phyloP scores from a whole-genome alignment of 2,888 invertebrate genomes.

The Galeruca laticollis region DNA sequence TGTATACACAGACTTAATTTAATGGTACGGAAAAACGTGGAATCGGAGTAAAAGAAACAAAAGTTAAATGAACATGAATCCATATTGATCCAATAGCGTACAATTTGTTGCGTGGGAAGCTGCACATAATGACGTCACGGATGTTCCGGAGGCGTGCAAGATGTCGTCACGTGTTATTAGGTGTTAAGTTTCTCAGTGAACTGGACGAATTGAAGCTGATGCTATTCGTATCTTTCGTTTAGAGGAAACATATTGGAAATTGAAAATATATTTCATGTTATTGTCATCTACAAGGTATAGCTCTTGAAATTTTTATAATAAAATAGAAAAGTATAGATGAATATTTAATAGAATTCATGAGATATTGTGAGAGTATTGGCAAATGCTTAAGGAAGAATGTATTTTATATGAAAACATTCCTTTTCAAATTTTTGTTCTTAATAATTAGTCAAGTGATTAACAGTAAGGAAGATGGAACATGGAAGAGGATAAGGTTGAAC shows the following conservation, averaged over 20 bases:
- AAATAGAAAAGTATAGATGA: not conserved
- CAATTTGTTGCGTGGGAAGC: slow-evolving; percentile 17
- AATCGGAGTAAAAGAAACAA: slow-evolving; percentile 15
- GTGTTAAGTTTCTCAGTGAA: not conserved
- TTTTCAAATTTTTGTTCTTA: too few relatives aligned
- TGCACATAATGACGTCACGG: slow-evolving; percentile 16
- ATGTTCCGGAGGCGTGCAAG: slow-evolving; percentile 12
- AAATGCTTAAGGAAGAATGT: too few relatives aligned
- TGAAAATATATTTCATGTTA: not conserved
- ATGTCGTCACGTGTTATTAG: slow-evolving; percentile 10
- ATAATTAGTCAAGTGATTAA: too few relatives aligned
- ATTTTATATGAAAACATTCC: too few relatives aligned
- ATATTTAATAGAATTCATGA: too few relatives aligned
- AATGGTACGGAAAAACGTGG: slow-evolving; percentile 8
- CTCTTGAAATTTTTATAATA: not conserved
- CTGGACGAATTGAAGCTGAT: not conserved
- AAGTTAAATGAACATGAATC: slow-evolving; percentile 2
- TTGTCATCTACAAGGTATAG: not conserved
- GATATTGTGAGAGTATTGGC: too few relatives aligned
- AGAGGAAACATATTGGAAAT: not conserved
- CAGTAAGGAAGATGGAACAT: too few relatives aligned
- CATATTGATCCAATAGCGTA: slow-evolving; percentile 19
- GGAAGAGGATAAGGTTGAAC: too few relatives aligned
- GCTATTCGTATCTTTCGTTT: not conserved
- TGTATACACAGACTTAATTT: slow-evolving; percentile 1